Evolutionary conservation across 2,888 invertebrate genomes (phyloP).

Genomic region (Ichneumoninae sp.): DNA sequence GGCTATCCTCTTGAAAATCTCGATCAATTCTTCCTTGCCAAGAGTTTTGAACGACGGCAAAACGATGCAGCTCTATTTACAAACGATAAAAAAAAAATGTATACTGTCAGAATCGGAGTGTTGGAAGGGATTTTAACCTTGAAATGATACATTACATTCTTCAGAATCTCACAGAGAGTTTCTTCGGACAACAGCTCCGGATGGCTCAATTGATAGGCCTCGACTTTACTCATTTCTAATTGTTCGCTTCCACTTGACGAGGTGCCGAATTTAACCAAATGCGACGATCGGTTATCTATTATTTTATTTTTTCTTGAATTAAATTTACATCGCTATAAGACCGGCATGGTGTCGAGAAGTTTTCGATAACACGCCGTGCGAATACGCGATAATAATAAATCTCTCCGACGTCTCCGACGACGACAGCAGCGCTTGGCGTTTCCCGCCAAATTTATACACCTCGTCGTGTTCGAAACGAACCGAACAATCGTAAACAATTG

Average conservation of each 20-base stretch:
- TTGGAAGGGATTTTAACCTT: slow-evolving; percentile 40
- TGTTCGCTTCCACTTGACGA: background rate
- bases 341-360: slow-evolving; percentile 1
- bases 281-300: background rate
- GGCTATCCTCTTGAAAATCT: slow-evolving; percentile 77
- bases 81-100: slow-evolving; percentile 14
- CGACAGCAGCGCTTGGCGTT: slow-evolving; percentile 22
- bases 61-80: slow-evolving; percentile 77
- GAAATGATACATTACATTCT: slow-evolving; percentile 69
- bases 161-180: slow-evolving; percentile 75
- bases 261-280: background rate
- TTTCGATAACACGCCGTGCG: background rate
- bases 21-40: slow-evolving; percentile 75
- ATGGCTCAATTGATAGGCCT: slow-evolving; percentile 56
- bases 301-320: background rate
- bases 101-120: background rate
- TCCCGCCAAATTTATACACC: slow-evolving; percentile 34
- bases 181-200: slow-evolving; percentile 78
- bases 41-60: slow-evolving; percentile 70
- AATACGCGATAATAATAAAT: background rate
- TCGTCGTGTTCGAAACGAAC: slow-evolving; percentile 14
- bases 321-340: slow-evolving; percentile 13
- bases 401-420: background rate
- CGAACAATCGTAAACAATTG: background rate
- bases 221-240: slow-evolving; percentile 49